Conservation (phyloP, 2,113 vertebrate genomes). For the Collichthys lucidus region DNA sequence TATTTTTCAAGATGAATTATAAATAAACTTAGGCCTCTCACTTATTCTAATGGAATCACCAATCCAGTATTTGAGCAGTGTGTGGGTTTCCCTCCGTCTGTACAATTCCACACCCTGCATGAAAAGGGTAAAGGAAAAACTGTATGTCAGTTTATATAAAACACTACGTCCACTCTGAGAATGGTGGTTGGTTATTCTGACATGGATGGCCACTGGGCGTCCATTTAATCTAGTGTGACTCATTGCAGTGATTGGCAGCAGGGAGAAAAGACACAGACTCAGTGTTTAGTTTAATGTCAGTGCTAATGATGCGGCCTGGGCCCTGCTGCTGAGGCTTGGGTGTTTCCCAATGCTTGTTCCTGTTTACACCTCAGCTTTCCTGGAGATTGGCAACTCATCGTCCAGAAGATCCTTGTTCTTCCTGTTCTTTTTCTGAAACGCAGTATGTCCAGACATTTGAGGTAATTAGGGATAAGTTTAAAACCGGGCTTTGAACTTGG, state of each 20-base stretch:
- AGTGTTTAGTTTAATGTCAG: slow-evolving; percentile 70
- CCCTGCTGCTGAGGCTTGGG: slow-evolving; percentile 61
- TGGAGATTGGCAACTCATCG: slow-evolving; percentile 48
- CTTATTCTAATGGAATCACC: slow-evolving; percentile 54
- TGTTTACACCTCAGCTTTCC: slow-evolving; percentile 77
- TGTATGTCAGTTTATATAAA: slow-evolving; percentile 63
- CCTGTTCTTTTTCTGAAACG: background rate
- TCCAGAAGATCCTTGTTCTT: slow-evolving; percentile 21
- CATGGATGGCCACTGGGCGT: slow-evolving; percentile 40
- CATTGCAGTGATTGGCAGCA: slow-evolving; percentile 62
- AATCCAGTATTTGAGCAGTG: slow-evolving; percentile 38
- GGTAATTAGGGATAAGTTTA: background rate
- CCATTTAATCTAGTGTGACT: slow-evolving; percentile 70
- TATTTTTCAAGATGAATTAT: slow-evolving; percentile 54
- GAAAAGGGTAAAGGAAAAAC: slow-evolving; percentile 46
- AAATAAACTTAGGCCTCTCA: slow-evolving; percentile 40
- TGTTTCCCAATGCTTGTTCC: slow-evolving; percentile 69
- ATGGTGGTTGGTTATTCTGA: slow-evolving; percentile 32
- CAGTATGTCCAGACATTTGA: background rate
- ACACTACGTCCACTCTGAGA: slow-evolving; percentile 49
- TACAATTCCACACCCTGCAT: slow-evolving; percentile 58
- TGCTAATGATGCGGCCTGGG: slow-evolving; percentile 74
- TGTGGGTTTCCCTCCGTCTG: slow-evolving; percentile 47
- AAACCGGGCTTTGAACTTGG: slow-evolving; percentile 28
- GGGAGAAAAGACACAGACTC: slow-evolving; percentile 51